A percentile compares a stretch with the other conserved stretches of the same genome.
phyloP scores from a whole-genome alignment of 2,797 vertebrate species.

The Lepilemur ruficaudatus region DNA sequence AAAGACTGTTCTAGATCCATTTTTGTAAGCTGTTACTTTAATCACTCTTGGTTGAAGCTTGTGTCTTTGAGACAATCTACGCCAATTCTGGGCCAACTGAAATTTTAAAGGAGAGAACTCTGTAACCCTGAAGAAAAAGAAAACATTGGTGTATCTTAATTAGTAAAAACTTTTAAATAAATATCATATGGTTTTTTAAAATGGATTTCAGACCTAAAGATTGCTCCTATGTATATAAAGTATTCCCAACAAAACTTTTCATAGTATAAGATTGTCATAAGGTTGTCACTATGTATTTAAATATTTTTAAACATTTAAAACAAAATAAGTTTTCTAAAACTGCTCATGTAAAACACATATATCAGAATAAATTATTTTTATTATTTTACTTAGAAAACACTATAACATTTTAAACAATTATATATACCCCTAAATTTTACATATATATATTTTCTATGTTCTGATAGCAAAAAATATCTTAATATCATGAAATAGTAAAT shows the following conservation, averaged over 20 bases:
- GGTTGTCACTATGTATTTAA: background rate
- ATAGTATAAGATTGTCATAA: constrained; percentile 5
- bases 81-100: constrained; percentile 23
- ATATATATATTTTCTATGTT: background rate
- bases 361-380: background rate
- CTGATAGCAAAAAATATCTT: constrained; percentile 28
- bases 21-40: constrained; percentile 80
- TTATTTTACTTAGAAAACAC: constrained; percentile 42
- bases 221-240: background rate
- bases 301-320: background rate
- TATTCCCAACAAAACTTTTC: background rate
- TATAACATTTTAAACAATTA: background rate
- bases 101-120: constrained; percentile 69
- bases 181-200: background rate
- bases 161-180: background rate
- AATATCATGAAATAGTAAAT: constrained; percentile 28
- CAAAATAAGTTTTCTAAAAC: background rate
- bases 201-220: background rate
- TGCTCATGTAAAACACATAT: background rate
- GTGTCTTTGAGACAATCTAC: constrained; percentile 67
- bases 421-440: background rate
- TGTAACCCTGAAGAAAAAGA: constrained; percentile 60
- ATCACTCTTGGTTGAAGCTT: constrained; percentile 78
- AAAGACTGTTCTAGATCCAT: constrained; percentile 72
- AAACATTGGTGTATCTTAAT: constrained; percentile 21